Conservation (phyloP, 23 tunicate species). For the Phallusia fumigata region DNA sequence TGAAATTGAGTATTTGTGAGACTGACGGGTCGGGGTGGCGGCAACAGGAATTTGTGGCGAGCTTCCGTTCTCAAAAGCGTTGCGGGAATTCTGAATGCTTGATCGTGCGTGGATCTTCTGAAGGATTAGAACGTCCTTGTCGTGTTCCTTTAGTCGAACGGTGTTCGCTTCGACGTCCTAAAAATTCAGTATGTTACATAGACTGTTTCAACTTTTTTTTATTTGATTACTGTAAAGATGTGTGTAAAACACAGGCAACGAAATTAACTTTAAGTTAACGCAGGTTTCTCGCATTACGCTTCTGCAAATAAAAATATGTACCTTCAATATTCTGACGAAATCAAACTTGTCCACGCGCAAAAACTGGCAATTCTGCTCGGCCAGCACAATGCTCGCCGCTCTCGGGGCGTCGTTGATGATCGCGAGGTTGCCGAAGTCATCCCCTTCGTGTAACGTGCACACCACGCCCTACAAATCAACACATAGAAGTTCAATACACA, state of each 20-base stretch:
- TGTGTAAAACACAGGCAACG: background rate
- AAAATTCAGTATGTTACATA: background rate
- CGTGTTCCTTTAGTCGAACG: slow-evolving; percentile 82
- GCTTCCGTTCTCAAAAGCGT: background rate
- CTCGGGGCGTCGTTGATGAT: slow-evolving; percentile 82
- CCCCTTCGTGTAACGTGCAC: slow-evolving; percentile 80
- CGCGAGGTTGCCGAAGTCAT: slow-evolving; percentile 88
- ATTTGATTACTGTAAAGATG: no score
- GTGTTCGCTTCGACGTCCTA: slow-evolving; percentile 97
- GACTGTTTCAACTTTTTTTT: background rate
- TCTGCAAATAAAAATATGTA: no score
- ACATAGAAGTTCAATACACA: background rate
- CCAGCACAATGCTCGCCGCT: slow-evolving; percentile 74
- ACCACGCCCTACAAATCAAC: slow-evolving; percentile 62
- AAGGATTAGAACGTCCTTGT: slow-evolving; percentile 66
- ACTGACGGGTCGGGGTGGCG: slow-evolving; percentile 42
- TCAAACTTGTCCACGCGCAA: slow-evolving; percentile 78
- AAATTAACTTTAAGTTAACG: background rate
- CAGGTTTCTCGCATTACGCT: no score
- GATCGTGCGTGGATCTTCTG: slow-evolving; percentile 67
- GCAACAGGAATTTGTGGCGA: slow-evolving; percentile 19
- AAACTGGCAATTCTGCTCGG: slow-evolving; percentile 76
- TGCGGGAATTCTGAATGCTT: background rate
- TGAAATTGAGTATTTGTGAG: slow-evolving; percentile 51
- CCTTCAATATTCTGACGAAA: slow-evolving; percentile 69